phyloP scores from a whole-genome alignment of 2,888 invertebrate species.

The Carabus problematicus region DNA sequence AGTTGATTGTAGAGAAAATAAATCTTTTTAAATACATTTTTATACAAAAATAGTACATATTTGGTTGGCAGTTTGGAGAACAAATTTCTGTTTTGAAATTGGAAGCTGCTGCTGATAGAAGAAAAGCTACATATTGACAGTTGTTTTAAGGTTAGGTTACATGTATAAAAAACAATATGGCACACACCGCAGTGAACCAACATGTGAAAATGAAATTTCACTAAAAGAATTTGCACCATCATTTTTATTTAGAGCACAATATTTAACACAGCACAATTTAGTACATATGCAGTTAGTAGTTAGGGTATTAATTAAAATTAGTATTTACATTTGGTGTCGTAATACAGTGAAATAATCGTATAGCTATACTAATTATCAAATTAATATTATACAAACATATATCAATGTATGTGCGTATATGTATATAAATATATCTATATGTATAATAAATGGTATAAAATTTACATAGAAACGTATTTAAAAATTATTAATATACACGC shows the following conservation, averaged over 20 bases:
- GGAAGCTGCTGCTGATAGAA: constrained; percentile 22
- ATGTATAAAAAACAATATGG: constrained; percentile 28
- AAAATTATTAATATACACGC: constrained; percentile 1
- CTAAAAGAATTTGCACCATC: constrained; percentile 23
- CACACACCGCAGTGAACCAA: constrained; percentile 29
- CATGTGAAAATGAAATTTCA: constrained; percentile 25
- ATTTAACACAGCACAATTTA: constrained; percentile 37
- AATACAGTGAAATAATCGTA: constrained; percentile 29
- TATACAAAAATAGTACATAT: constrained; percentile 41
- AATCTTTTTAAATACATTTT: constrained; percentile 27
- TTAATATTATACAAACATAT: constrained; percentile 27
- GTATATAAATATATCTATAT: constrained; percentile 14
- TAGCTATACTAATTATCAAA: background rate
- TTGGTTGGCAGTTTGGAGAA: constrained; percentile 37
- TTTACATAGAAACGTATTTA: constrained; percentile 9
- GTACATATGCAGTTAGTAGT: constrained; percentile 4
- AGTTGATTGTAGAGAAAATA: constrained; percentile 29
- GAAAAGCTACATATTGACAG: constrained; percentile 36
- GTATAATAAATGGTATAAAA: constrained; percentile 2
- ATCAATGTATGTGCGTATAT: constrained; percentile 34
- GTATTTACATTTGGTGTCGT: constrained; percentile 42
- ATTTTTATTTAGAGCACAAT: constrained; percentile 22
- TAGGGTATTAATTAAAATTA: constrained; percentile 17
- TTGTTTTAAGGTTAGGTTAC: constrained; percentile 16
- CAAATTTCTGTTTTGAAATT: constrained; percentile 35